A percentile compares a stretch with the other conserved stretches of the same genome.
phyloP scores from a whole-genome alignment of 2,797 vertebrate genomes.

The Danio kyathit region DNA sequence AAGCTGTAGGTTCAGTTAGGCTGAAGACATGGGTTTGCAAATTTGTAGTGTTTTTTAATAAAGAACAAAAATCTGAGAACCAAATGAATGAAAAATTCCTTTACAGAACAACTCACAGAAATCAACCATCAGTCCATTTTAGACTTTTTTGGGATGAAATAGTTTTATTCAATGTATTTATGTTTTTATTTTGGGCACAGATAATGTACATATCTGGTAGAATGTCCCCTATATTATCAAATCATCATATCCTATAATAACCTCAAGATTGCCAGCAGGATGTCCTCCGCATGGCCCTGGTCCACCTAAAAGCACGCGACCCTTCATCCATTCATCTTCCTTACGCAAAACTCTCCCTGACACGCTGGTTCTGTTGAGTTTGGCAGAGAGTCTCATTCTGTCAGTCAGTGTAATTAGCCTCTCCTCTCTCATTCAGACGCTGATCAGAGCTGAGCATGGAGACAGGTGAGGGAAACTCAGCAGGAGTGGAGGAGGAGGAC shows the following conservation, averaged over 20 bases:
- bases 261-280: background rate
- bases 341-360: background rate
- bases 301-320: background rate
- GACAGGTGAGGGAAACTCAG: constrained; percentile 44
- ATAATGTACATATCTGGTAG: too few species aligned
- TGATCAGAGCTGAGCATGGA: constrained; percentile 40
- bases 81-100: too few species aligned
- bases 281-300: background rate
- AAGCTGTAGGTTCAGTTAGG: too few species aligned
- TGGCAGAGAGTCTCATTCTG: constrained; percentile 27
- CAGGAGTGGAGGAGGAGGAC: constrained; percentile 4
- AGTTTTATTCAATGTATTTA: too few species aligned
- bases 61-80: too few species aligned
- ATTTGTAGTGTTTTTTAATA: too few species aligned
- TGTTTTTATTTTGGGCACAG: too few species aligned
- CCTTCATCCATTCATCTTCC: background rate
- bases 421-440: constrained; percentile 23
- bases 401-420: constrained; percentile 42
- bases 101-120: too few species aligned
- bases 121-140: too few species aligned
- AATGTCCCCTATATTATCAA: too few species aligned
- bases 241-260: background rate
- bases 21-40: too few species aligned
- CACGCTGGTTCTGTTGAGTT: constrained; percentile 1
- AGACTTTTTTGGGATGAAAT: too few species aligned